Evolutionary conservation across 2,797 vertebrate genomes (phyloP), one percentile per base, ranked within the genome.

Genomic region (Coreius guichenoti): DNA sequence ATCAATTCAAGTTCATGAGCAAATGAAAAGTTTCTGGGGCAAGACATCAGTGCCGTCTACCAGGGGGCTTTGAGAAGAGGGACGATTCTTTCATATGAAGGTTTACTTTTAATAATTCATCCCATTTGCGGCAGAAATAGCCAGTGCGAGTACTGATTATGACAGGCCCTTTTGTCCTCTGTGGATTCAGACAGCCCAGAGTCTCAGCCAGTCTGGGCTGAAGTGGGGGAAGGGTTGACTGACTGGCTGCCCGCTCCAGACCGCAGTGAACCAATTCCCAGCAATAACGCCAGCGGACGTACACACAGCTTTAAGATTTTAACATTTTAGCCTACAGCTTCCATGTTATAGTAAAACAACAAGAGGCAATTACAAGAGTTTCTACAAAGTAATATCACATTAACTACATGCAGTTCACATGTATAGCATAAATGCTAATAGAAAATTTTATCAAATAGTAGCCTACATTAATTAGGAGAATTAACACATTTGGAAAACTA

Each of bases 161-260:
- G 78, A 86, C 51, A 74, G 82, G 78, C 85, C 56, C 87, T 88
- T 89, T 88, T 81, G 88, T 89, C 87, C 84, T 86, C 79, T 69
- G 75, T 68, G 77, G 82, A 83, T 86, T 89, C 87, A 89, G 86
- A 86, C 81, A 86, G 82, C 84, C 69, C 81, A 63, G 78, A 81
- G 68, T 84, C 78, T 80, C 76, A 80, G 85, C 80, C 33, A 73
- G 82, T 86, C 87, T 82, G 70, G 58, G 56, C 45, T 79, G 58
- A 78, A 70, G 65, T 85, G 89, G 80, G 86, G 86, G 89, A 80
- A 88, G 80, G 82, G 85, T 81, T 85, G 85, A 76, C 65, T 69
- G 69, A 79, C 83, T 72, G 54, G 72, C 80, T 86, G 87, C 77
- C 78, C 47, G 58, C 81, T 83, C 45, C 86, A 82, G 74, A 85